These are phyloP conservation scores for Lobophora halterata DNA, from an alignment of 2,888 invertebrate species.

Conservation along the genomic window DNA sequence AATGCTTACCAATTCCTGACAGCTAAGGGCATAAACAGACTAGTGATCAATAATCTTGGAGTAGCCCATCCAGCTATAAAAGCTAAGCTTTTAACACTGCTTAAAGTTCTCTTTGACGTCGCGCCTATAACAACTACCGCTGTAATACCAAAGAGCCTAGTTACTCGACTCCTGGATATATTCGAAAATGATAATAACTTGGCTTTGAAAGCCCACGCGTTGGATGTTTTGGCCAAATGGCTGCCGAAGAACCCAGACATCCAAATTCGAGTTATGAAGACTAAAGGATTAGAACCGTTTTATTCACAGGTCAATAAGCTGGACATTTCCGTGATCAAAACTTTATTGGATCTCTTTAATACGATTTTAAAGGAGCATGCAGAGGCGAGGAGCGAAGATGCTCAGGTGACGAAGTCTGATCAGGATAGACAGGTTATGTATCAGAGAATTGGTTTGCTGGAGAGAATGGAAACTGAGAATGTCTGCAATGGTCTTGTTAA, in stretches of 20 bases:
- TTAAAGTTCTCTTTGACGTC: conserved; percentile 49
- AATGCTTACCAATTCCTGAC: conserved; percentile 51
- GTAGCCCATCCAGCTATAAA: conserved; percentile 40
- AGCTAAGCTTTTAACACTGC: conserved; percentile 41
- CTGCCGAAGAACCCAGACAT: conserved; percentile 57
- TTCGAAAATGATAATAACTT: conserved; percentile 52
- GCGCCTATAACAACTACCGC: conserved; percentile 45
- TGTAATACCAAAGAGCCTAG: conserved; percentile 44
- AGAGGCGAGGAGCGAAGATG: conserved; percentile 35
- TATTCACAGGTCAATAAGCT: conserved; percentile 55
- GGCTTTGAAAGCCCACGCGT: conserved; percentile 48
- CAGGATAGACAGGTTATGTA: conserved; percentile 46
- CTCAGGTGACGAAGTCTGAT: conserved; percentile 36
- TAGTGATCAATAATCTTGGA: conserved; percentile 42
- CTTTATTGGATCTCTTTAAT: conserved; percentile 56
- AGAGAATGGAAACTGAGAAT: conserved; percentile 47
- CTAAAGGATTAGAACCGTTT: conserved; percentile 60
- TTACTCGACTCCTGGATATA: conserved; percentile 56
- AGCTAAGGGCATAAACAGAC: conserved; percentile 50
- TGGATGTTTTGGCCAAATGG: conserved; percentile 57
- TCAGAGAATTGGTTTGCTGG: conserved; percentile 57
- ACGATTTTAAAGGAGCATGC: conserved; percentile 61
- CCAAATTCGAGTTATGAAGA: conserved; percentile 61
- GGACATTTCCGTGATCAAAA: conserved; percentile 43
- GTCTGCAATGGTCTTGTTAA: conserved; percentile 59